Base-by-base conservation (phyloP, 2,113 vertebrate genomes). In the Xiphophorus hellerii region DNA sequence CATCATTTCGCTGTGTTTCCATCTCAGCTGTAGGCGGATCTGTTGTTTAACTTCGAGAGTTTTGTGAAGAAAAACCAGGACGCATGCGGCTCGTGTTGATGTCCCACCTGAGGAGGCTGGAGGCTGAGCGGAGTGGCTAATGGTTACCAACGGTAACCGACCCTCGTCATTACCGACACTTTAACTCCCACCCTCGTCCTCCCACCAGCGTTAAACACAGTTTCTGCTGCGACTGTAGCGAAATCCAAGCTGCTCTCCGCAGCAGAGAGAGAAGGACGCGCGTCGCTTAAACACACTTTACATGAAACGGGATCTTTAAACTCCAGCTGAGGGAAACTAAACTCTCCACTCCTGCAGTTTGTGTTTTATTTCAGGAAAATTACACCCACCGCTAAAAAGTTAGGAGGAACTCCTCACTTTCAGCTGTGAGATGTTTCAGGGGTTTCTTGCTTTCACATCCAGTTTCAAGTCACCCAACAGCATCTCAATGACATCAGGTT, bases 11-110 rank as follows among this genome's bases (percentile, higher is more conserved):
- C 11, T 22, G 5, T n/a, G 51, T 58, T 58, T n/a, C 17, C 31
- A 17, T 92, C 91, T 92, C 93, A 90, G 92, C 66, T 48, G 74
- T 35, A 30, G 69, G 27, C 27, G 30, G 31, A 71, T 33, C 39
- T 33, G 11, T 62, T 75, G 51, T 42, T 25, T 31, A 63, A 64
- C 10, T 68, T 51, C 6, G 44, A 74, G 37, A 60, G 27, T 69
- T 35, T 29, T 31, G 15, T 44, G 27, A 78, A 78, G 69, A 66
- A 28, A 64, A 72, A 73, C 25, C 51, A 48, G 63, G 29, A 66
- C 25, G 27, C 63, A 54, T 33, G 72, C 1, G 39, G 73, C 73
- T 71, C 22, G 10, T 12, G 28, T 17, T 44, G 60, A 60, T n/a
- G 27, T 73, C 69, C 69, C 5, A 68, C 25, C 42, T 60, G 58